A percentile compares a stretch with the other conserved stretches of the same genome.
Conservation (phyloP, 2,888 invertebrate genomes). For the Fragum whitleyi region DNA sequence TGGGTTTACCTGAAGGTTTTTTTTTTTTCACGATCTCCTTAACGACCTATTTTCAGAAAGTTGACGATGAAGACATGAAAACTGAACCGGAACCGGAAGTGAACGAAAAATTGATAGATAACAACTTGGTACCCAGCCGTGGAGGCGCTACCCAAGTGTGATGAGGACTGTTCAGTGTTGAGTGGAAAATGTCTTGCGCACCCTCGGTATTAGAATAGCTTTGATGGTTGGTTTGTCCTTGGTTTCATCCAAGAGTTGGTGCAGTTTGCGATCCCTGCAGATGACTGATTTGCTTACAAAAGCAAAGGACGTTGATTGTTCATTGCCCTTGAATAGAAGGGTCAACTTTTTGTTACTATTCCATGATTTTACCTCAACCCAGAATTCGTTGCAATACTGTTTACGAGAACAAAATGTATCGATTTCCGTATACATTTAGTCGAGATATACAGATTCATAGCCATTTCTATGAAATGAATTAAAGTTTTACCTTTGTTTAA, state of each 20-base stretch:
- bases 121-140: neutral
- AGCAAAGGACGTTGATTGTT: neutral
- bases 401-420: neutral
- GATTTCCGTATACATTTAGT: too few relatives aligned
- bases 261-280: neutral
- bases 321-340: neutral
- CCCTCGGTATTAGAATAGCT: neutral
- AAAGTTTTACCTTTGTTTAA: too few relatives aligned
- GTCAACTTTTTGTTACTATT: neutral
- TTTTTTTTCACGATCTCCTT: too few relatives aligned
- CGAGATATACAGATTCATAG: too few relatives aligned
- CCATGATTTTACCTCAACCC: neutral
- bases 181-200: neutral
- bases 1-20: too few relatives aligned
- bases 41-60: slow-evolving; percentile 3
- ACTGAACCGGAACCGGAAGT: slow-evolving; percentile 10
- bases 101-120: slow-evolving; percentile 4
- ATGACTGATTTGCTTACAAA: neutral
- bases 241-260: neutral
- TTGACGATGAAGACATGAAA: slow-evolving; percentile 14
- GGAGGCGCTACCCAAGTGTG: slow-evolving; percentile 20
- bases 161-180: neutral
- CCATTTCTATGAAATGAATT: too few relatives aligned
- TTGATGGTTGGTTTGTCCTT: neutral
- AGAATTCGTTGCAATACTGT: neutral